Base-by-base conservation (phyloP, 2,888 invertebrate genomes). In the Idaea straminata region DNA sequence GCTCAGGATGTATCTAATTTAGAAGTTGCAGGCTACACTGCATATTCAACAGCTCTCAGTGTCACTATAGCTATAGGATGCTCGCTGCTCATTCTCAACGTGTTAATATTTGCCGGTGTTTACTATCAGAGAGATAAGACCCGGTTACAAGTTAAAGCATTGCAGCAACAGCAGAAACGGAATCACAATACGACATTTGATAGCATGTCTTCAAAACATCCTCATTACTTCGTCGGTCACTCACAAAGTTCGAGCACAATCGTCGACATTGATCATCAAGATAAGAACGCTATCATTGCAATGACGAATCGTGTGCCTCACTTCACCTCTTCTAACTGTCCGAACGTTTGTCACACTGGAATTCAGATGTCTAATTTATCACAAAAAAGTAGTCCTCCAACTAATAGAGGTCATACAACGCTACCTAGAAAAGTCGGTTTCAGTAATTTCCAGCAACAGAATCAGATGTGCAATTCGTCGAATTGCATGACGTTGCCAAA, bases 201-300 rank as follows among this genome's bases (percentile, higher is more conserved):
- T 65, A 96, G 93, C 78, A 92, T 94, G 68, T 94, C 94, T 66
- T 91, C 92, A 16, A 96, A 96, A 79, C 96, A 97, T 82, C 96
- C 96, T 25, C 96, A 97, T 85, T 96, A 96, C 81, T 95, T 96
- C 78, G 94, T 96, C 77, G 96, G 95, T 0, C 96, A 96, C 80
- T 95, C 96, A 25, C 96, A 96, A 80, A 95, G 96, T 77, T 96
- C 96, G 47, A 97, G 96, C 83, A 96, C 97, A 57, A 96, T 97
- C 69, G 97, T 97, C 5, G 97, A 97, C 80, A 96, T 97, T 47
- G 97, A 97, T 81, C 96, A 95, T 85, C 97, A 96, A 86, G 96
- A 93, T 74, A 93, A 93, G 75, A 93, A 91, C 77, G 90, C 93
- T 58, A 93, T 93, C 60, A 92, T 93, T 61, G 90, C 93, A 35